Conservation (phyloP, 2,888 invertebrate species). For the Drosophila pseudotalamancana region DNA sequence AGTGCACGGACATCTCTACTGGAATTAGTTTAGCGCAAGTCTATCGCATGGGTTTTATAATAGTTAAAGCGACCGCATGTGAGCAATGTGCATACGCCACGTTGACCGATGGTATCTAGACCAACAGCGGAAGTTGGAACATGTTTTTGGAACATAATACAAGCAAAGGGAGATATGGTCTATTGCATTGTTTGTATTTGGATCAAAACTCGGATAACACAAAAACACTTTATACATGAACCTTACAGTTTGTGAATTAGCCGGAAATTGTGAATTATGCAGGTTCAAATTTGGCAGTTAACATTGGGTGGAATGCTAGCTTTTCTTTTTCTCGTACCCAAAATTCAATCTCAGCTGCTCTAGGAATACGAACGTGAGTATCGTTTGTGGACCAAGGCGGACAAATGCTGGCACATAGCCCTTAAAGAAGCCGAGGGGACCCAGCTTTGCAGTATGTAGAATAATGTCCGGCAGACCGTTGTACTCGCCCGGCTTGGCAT, state of each 20-base stretch:
- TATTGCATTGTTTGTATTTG: not conserved
- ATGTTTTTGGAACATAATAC: no score
- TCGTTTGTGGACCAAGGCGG: slow-evolving; percentile 98
- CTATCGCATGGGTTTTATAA: slow-evolving; percentile 14
- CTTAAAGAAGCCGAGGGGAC: slow-evolving; percentile 97
- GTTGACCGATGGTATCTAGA: slow-evolving; percentile 11
- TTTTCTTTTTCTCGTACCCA: slow-evolving; percentile 84
- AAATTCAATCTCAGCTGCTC: slow-evolving; percentile 96
- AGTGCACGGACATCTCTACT: slow-evolving; percentile 13
- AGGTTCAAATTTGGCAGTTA: no score
- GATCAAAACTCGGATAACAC: slow-evolving; percentile 7
- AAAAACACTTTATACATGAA: not conserved
- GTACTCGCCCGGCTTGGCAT: slow-evolving; percentile 96
- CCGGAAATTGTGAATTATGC: no score
- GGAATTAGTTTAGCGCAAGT: not conserved
- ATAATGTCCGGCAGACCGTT: slow-evolving; percentile 90
- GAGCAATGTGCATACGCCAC: slow-evolving; percentile 24
- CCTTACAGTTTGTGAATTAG: no score
- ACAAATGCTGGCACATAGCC: slow-evolving; percentile 98
- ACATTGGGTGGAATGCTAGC: slow-evolving; percentile 69
- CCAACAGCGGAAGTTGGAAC: slow-evolving; percentile 22
- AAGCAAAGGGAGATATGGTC: not conserved
- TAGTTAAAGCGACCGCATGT: not conserved
- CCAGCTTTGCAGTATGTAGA: slow-evolving; percentile 92
- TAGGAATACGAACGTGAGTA: slow-evolving; percentile 97